phyloP scores from a whole-genome alignment of 2,797 vertebrate species.

The Chrysocyon brachyurus region DNA sequence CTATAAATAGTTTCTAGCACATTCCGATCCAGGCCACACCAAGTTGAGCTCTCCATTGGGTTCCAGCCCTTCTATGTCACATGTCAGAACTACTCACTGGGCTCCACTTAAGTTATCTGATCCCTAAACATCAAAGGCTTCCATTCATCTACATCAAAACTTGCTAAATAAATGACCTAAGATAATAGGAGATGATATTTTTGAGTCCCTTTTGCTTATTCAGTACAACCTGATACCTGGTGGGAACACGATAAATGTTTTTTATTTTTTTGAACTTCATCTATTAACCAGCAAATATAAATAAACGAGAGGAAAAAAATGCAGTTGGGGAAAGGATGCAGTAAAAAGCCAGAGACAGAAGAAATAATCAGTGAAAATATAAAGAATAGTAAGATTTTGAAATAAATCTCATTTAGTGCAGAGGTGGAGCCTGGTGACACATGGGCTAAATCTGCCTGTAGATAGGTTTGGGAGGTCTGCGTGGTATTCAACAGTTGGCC shows the following conservation, averaged over 20 bases:
- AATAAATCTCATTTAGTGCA: background rate
- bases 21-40: background rate
- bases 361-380: background rate
- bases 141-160: background rate
- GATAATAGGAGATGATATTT: background rate
- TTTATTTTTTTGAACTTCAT: background rate
- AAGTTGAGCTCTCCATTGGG: background rate
- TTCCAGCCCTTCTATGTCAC: background rate
- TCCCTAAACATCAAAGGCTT: slow-evolving; percentile 40
- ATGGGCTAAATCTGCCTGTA: background rate
- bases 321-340: background rate
- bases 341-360: background rate
- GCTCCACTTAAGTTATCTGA: background rate
- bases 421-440: background rate
- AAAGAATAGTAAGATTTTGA: background rate
- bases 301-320: slow-evolving; percentile 6
- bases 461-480: background rate
- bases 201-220: slow-evolving; percentile 24
- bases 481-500: background rate
- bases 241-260: background rate
- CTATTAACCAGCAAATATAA: slow-evolving; percentile 53
- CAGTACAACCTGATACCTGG: background rate
- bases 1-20: background rate
- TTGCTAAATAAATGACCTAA: slow-evolving; percentile 39
- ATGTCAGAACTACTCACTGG: background rate